Evolutionary conservation across 1,140 invertebrate species (phyloP), one percentile per base, ranked within the genome.

Genomic region (Tetragnatha versicolor): DNA sequence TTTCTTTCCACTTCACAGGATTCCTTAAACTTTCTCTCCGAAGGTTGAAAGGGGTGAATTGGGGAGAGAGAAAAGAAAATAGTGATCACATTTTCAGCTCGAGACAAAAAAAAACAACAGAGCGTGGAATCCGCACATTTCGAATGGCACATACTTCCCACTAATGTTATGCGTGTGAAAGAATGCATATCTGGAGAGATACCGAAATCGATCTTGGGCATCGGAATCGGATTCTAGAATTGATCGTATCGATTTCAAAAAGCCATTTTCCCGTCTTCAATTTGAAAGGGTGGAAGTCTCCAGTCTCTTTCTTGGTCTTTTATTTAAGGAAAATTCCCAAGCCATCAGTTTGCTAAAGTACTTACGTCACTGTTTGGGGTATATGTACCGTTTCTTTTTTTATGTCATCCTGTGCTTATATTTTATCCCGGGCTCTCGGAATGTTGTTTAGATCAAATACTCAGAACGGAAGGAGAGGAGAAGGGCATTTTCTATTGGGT

Each of bases 211-310:
- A 69, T 69, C 25, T 22, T 33, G 10, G 31, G 27, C 29, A 45
- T 45, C 42, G 66, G 37, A 69, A 69, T 69, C 66, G 66, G 45
- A 69, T 69, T 69, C 42, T 27, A 69, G 33, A 69, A 69, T 69
- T 69, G 66, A 47, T 51, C 66, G 47, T 22, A 69, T 53, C 66
- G 66, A 69, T 69, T 69, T 53, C 66, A 69, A n/a, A 65, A 69
- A 69, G 47, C 66, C 66, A 69, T 69, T 69, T 69, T 33, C 47
- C 47, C 29, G 14, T 69, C 49, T 25, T 37, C 47, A 35, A 47
- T 61, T 68, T 20, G 29, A 29, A 17, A 25, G 29, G 29, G 14
- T 29, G 55, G 25, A 58, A 65, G 17, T 53, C n/a, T 31, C 25
- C 12, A 63, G 45, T 47, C 42, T 47, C 22, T 69, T 53, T 63